A percentile compares a stretch with the other conserved stretches of the same genome.
phyloP scores from a whole-genome alignment of 2,888 invertebrate species.

The Boloria euphrosyne region DNA sequence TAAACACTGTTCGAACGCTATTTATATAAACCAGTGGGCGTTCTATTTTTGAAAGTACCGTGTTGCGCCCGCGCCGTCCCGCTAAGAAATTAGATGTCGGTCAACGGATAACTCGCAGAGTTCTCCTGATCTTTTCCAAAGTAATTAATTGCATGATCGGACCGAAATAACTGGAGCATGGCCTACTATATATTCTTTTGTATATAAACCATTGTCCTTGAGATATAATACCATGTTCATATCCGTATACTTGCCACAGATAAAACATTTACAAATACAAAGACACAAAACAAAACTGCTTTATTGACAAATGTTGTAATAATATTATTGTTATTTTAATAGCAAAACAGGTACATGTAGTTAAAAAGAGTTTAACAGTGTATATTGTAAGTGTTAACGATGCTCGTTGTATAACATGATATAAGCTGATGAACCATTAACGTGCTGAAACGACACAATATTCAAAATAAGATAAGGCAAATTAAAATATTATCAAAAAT shows the following conservation, averaged over 20 bases:
- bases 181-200: conserved; percentile 39
- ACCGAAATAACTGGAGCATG: conserved; percentile 67
- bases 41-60: conserved; percentile 69
- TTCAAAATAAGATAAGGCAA: conserved; percentile 22
- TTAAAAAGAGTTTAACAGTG: conserved; percentile 32
- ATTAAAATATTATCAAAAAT: conserved; percentile 34
- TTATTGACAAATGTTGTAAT: conserved; percentile 54
- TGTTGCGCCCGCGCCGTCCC: conserved; percentile 74
- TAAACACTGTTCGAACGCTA: conserved; percentile 58
- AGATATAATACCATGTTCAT: conserved; percentile 41
- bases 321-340: conserved; percentile 49
- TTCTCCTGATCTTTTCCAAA: conserved; percentile 56
- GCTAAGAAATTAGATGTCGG: conserved; percentile 69
- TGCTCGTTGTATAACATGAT: conserved; percentile 49
- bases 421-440: conserved; percentile 38
- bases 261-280: conserved; percentile 38
- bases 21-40: conserved; percentile 67
- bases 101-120: conserved; percentile 61
- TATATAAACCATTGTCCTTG: conserved; percentile 44
- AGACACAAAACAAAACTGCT: conserved; percentile 42
- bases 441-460: conserved; percentile 25
- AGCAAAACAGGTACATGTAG: conserved; percentile 34
- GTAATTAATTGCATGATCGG: conserved; percentile 63
- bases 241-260: conserved; percentile 36
- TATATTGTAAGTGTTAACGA: conserved; percentile 38